phyloP scores from a whole-genome alignment of 2,888 invertebrate species.

The Fissipunctia ypsillon region DNA sequence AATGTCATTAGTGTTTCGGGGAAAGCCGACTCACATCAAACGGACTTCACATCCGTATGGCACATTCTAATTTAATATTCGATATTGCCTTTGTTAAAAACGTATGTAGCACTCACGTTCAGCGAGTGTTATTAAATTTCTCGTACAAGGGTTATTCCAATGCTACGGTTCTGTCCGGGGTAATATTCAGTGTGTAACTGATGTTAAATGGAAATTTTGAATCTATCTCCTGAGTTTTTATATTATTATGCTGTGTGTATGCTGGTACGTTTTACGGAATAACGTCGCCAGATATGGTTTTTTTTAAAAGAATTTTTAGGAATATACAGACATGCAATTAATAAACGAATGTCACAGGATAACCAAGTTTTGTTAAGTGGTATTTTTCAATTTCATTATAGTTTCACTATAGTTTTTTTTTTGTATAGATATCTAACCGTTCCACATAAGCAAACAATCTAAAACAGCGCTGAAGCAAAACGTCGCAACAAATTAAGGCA shows the following conservation, averaged over 20 bases:
- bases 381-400: background rate
- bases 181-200: slow-evolving; percentile 52
- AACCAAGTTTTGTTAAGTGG: background rate
- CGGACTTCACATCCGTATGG: slow-evolving; percentile 85
- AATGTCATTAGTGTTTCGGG: slow-evolving; percentile 87
- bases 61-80: slow-evolving; percentile 88
- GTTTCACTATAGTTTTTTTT: background rate
- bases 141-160: slow-evolving; percentile 78
- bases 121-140: slow-evolving; percentile 83
- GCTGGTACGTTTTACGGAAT: background rate
- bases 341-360: background rate
- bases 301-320: background rate
- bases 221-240: slow-evolving; percentile 5
- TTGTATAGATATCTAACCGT: background rate
- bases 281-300: background rate
- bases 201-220: slow-evolving; percentile 44
- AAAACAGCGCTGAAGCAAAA: slow-evolving; percentile 41
- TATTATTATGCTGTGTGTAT: background rate
- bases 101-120: slow-evolving; percentile 81
- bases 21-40: slow-evolving; percentile 85
- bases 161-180: slow-evolving; percentile 55
- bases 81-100: slow-evolving; percentile 85
- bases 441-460: background rate
- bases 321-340: background rate
- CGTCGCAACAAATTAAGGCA: slow-evolving; percentile 70